A percentile compares a stretch with the other conserved stretches of the same genome.
These are phyloP conservation scores for Blastobasis lacticolella DNA, from an alignment of 2,888 invertebrate species.

Conservation along the genomic window DNA sequence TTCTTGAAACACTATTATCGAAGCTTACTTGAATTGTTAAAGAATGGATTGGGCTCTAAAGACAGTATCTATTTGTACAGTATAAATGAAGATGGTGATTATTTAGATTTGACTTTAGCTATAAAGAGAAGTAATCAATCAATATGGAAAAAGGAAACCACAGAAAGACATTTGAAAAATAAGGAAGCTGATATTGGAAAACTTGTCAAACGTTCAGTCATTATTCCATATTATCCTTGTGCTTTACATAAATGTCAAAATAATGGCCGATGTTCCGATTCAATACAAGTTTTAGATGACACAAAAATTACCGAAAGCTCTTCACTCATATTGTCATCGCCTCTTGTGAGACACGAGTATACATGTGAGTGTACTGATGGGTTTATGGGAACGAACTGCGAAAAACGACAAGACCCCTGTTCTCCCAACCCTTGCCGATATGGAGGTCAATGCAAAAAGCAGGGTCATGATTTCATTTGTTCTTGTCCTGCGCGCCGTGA, in stretches of 20 bases:
- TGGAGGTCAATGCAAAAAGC: slow-evolving; percentile 88
- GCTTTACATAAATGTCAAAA: slow-evolving; percentile 82
- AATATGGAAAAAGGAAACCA: slow-evolving; percentile 78
- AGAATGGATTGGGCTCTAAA: slow-evolving; percentile 76
- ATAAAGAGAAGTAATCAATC: slow-evolving; percentile 69
- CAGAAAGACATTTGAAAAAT: slow-evolving; percentile 77
- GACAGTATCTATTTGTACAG: slow-evolving; percentile 83
- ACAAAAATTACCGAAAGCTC: slow-evolving; percentile 87
- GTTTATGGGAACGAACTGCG: slow-evolving; percentile 87
- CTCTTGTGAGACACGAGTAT: slow-evolving; percentile 84
- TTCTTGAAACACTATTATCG: slow-evolving; percentile 87
- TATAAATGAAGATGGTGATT: slow-evolving; percentile 78
- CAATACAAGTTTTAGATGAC: slow-evolving; percentile 78
- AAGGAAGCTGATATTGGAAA: slow-evolving; percentile 78
- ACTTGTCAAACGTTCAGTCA: slow-evolving; percentile 74
- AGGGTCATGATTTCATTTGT: slow-evolving; percentile 89
- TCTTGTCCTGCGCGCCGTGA: slow-evolving; percentile 84
- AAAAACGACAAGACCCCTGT: slow-evolving; percentile 92
- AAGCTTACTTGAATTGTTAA: slow-evolving; percentile 80
- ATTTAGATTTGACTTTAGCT: slow-evolving; percentile 83
- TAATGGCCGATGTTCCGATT: slow-evolving; percentile 83
- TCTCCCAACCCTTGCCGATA: slow-evolving; percentile 90
- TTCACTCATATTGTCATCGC: slow-evolving; percentile 87
- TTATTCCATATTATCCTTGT: slow-evolving; percentile 87
- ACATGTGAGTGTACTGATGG: slow-evolving; percentile 88